phyloP scores from a whole-genome alignment of 2,113 vertebrate species.

The Salvelinus namaycush region DNA sequence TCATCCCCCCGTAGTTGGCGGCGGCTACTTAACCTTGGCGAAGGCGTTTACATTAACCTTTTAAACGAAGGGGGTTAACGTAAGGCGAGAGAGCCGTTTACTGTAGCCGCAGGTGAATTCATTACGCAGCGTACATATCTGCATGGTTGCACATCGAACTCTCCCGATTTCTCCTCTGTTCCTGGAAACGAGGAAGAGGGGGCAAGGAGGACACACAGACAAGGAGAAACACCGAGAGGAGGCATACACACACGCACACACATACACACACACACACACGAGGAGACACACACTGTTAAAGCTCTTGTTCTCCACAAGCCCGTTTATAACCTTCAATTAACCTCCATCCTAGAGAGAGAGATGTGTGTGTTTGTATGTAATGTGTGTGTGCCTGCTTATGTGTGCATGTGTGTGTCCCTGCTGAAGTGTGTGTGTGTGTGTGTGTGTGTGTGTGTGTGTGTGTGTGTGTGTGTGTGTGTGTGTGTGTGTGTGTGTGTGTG shows the following conservation, averaged over 20 bases:
- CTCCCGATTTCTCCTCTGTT: conserved; percentile 4
- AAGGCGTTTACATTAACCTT: too few species aligned
- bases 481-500: conserved; percentile 10
- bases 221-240: conserved; percentile 24
- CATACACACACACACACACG: too few species aligned
- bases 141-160: conserved; percentile 49
- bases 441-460: too few species aligned
- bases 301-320: conserved; percentile 43
- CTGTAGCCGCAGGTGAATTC: too few species aligned
- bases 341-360: conserved; percentile 52
- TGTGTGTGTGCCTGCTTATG: too few species aligned
- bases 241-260: not conserved
- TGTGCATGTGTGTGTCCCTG: too few species aligned
- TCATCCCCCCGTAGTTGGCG: too few species aligned
- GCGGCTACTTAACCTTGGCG: too few species aligned
- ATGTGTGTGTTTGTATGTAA: too few species aligned
- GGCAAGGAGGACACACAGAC: conserved; percentile 17
- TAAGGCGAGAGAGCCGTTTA: conserved; percentile 25
- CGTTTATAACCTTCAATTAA: conserved; percentile 73
- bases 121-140: conserved; percentile 28
- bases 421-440: conserved; percentile 11
- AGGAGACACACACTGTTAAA: conserved; percentile 26
- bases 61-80: not conserved
- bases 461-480: too few species aligned
- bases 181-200: conserved; percentile 39